Conservation (phyloP, 2,888 invertebrate species). For the Hyles lineata region DNA sequence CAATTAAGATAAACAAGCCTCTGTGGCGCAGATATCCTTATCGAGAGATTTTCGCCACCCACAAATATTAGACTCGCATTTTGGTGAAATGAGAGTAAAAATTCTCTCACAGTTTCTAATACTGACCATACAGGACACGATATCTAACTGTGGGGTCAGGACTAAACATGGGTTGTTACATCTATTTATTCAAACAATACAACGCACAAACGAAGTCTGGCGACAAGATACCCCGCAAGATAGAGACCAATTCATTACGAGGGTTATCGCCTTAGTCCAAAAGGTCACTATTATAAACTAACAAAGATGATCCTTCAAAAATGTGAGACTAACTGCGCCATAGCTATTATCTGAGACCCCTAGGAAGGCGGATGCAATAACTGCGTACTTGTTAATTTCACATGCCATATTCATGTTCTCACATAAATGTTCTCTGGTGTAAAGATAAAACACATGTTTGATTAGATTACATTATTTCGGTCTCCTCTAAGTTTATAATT, state of each 20-base stretch:
- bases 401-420: background rate
- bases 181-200: too few species aligned
- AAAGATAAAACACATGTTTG: background rate
- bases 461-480: background rate
- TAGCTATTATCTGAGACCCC: conserved; percentile 45
- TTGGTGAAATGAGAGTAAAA: too few species aligned
- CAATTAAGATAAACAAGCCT: background rate
- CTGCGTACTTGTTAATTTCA: conserved; percentile 13
- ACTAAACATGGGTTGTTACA: too few species aligned
- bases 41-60: too few species aligned
- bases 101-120: too few species aligned
- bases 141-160: too few species aligned
- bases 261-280: conserved; percentile 36
- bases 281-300: conserved; percentile 38
- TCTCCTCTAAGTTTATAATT: background rate
- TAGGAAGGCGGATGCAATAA: conserved; percentile 31
- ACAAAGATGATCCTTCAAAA: conserved; percentile 45
- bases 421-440: background rate
- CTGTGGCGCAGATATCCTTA: too few species aligned
- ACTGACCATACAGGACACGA: too few species aligned
- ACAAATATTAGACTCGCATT: too few species aligned
- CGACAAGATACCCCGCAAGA: background rate
- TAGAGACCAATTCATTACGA: conserved; percentile 20
- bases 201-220: conserved; percentile 22
- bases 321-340: conserved; percentile 40